Conservation (phyloP, 2,888 invertebrate species). For the Cyrtodaria siliqua region DNA sequence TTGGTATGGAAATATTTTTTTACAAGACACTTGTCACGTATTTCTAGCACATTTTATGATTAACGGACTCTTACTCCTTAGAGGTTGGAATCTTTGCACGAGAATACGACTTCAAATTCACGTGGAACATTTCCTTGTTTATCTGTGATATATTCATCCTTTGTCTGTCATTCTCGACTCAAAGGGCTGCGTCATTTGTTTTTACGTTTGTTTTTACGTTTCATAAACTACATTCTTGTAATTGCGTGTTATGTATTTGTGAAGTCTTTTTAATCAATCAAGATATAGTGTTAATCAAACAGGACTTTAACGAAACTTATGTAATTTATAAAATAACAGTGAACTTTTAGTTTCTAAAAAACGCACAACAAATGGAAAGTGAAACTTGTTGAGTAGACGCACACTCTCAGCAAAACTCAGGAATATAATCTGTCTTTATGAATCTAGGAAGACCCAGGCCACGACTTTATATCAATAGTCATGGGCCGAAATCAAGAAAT, state of each 20-base stretch:
- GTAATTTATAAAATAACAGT: too few species aligned
- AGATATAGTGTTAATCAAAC: too few species aligned
- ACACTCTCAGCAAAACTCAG: constrained; percentile 38
- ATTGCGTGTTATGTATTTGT: too few species aligned
- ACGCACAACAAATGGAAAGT: constrained; percentile 44
- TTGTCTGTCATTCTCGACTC: constrained; percentile 8
- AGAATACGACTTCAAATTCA: too few species aligned
- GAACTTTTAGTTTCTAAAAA: too few species aligned
- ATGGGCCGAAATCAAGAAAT: constrained; percentile 80
- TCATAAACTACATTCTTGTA: constrained; percentile 44
- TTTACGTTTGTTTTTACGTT: too few species aligned
- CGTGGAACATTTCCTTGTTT: constrained; percentile 22
- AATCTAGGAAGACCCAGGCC: constrained; percentile 77
- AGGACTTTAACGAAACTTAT: too few species aligned
- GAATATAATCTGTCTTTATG: constrained; percentile 70
- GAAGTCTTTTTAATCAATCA: too few species aligned
- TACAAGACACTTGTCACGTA: constrained; percentile 47
- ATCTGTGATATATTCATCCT: constrained; percentile 20
- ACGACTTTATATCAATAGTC: constrained; percentile 76
- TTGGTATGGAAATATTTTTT: constrained; percentile 60
- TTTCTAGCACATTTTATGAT: constrained; percentile 48
- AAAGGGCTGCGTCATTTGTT: constrained; percentile 35
- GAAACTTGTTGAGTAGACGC: constrained; percentile 54
- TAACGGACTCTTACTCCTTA: constrained; percentile 56
- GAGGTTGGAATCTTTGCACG: constrained; percentile 25